Conservation (phyloP, 2,797 vertebrate genomes). For the Falco naumanni region DNA sequence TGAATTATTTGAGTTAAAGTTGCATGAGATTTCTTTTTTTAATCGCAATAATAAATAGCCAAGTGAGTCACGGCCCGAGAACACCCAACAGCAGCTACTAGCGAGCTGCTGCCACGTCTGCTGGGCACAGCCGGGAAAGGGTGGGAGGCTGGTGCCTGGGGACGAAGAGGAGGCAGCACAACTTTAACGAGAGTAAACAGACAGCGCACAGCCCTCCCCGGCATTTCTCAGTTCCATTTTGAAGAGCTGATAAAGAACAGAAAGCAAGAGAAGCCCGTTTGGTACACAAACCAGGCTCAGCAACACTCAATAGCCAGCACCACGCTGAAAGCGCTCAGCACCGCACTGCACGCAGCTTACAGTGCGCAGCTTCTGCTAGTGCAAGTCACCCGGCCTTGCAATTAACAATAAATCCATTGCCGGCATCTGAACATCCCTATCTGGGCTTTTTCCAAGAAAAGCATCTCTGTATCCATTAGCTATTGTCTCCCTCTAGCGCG, state of each 20-base stretch:
- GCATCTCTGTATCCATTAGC: slow-evolving; percentile 23
- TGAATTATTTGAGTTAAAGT: neutral
- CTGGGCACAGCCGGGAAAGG: neutral
- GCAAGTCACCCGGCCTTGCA: neutral
- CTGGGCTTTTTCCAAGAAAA: neutral
- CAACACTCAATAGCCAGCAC: fast-evolving
- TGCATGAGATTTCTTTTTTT: neutral
- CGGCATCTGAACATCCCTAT: neutral
- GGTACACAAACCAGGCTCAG: fast-evolving
- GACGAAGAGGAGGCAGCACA: neutral
- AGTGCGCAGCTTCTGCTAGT: fast-evolving
- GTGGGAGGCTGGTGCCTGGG: neutral
- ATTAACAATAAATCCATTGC: neutral
- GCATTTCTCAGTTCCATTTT: fast-evolving
- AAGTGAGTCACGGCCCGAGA: neutral
- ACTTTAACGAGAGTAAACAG: neutral
- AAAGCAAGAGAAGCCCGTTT: neutral
- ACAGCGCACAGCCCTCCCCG: neutral
- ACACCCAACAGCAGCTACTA: neutral
- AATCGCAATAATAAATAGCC: neutral
- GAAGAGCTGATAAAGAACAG: neutral
- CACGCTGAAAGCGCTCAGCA: fast-evolving
- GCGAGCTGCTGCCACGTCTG: neutral
- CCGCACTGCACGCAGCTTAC: fast-evolving
- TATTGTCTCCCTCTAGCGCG: slow-evolving; percentile 69